These are phyloP conservation scores for Herpetotheres cachinnans DNA, from an alignment of 2,113 vertebrate species.

Conservation along the genomic window DNA sequence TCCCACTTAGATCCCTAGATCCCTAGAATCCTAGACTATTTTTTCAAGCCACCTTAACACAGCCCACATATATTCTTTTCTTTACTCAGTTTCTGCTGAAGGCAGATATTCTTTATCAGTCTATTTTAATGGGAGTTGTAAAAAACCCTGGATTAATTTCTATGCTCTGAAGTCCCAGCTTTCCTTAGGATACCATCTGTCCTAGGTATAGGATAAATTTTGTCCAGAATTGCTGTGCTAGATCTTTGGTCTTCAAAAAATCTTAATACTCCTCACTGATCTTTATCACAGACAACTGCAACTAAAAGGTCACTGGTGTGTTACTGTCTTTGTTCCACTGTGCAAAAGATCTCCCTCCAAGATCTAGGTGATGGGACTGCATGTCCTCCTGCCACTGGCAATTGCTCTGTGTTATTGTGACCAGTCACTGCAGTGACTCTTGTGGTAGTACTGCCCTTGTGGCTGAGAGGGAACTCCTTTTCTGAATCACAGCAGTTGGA, in stretches of 20 bases:
- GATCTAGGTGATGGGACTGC: not conserved
- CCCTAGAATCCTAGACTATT: not conserved
- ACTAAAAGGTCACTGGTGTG: not conserved
- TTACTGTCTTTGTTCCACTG: not conserved
- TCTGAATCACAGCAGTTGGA: not conserved
- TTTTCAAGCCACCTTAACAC: not conserved
- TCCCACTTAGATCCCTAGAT: not conserved
- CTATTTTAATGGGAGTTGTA: not conserved
- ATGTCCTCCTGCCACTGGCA: not conserved
- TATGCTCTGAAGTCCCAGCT: not conserved
- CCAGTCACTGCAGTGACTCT: not conserved
- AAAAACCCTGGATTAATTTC: not conserved
- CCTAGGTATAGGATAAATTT: not conserved
- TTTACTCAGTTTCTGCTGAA: not conserved
- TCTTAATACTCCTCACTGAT: not conserved
- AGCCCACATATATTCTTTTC: not conserved
- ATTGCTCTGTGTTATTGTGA: rapidly evolving
- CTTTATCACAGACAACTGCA: not conserved
- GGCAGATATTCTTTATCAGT: not conserved
- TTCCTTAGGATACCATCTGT: not conserved
- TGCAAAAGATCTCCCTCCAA: not conserved
- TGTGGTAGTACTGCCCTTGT: rapidly evolving
- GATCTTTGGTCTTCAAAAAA: not conserved
- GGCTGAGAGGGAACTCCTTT: not conserved
- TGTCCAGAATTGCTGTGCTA: not conserved